Conservation (phyloP, 2,113 vertebrate species). For the Potamarius usumacintae region DNA sequence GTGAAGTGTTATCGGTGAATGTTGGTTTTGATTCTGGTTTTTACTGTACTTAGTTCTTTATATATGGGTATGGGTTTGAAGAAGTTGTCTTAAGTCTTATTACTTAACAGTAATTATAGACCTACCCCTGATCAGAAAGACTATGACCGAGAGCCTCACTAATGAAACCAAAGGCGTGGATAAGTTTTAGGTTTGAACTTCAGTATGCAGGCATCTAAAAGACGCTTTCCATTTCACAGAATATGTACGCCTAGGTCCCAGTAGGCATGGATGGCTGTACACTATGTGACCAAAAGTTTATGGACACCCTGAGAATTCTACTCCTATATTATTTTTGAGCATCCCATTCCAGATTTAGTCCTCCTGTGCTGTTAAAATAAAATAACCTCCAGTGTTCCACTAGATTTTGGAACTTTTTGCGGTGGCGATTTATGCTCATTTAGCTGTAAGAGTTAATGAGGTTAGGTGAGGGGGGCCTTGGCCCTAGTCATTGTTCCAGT, state of each 20-base stretch:
- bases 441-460: neutral
- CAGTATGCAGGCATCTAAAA: neutral
- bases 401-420: neutral
- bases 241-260: neutral
- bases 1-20: conserved; percentile 9
- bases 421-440: neutral
- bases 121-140: neutral
- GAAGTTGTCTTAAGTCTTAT: neutral
- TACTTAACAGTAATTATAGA: neutral
- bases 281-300: neutral
- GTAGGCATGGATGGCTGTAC: neutral
- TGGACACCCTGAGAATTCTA: neutral
- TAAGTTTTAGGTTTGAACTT: neutral
- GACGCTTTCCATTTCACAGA: neutral
- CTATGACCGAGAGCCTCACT: neutral
- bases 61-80: neutral
- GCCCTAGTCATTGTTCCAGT: neutral
- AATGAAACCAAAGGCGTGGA: neutral
- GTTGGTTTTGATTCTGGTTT: conserved; percentile 4
- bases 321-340: neutral
- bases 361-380: neutral
- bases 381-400: neutral
- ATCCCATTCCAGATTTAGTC: neutral
- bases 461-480: neutral
- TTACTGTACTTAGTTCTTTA: neutral